Conservation (phyloP, 2,113 vertebrate species). For the Pyxicephalus adspersus region DNA sequence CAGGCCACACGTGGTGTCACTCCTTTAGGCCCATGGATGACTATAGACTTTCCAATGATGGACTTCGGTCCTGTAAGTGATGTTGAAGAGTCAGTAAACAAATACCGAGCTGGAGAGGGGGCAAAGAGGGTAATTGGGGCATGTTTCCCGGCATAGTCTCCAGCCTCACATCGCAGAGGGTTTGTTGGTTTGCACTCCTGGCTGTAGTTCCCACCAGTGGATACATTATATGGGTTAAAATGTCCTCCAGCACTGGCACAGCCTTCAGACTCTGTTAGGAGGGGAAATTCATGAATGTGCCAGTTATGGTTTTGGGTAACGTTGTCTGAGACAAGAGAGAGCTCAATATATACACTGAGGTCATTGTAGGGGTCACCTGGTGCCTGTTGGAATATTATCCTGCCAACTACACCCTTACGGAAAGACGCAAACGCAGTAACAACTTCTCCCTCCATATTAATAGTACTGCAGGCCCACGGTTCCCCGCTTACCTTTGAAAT, state of each 20-base stretch:
- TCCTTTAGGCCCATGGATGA: conserved; percentile 69
- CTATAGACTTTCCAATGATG: conserved; percentile 71
- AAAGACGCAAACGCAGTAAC: conserved; percentile 68
- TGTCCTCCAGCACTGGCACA: conserved; percentile 72
- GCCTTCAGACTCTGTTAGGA: conserved; percentile 68
- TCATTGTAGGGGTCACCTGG: conserved; percentile 71
- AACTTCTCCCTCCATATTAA: conserved; percentile 70
- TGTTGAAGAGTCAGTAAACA: conserved; percentile 77
- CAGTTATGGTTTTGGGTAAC: conserved; percentile 72
- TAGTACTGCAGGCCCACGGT: conserved; percentile 70
- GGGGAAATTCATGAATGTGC: conserved; percentile 75
- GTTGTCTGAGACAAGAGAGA: conserved; percentile 63
- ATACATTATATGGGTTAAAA: conserved; percentile 74
- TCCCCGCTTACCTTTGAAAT: conserved; percentile 63
- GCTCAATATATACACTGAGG: conserved; percentile 74
- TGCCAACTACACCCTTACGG: conserved; percentile 69
- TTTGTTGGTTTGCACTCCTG: conserved; percentile 63
- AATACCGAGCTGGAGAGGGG: conserved; percentile 61
- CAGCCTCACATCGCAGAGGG: conserved; percentile 74
- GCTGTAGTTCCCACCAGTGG: conserved; percentile 63
- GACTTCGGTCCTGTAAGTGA: conserved; percentile 63
- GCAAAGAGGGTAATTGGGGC: conserved; percentile 61
- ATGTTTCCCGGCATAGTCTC: conserved; percentile 72
- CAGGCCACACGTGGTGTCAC: conserved; percentile 69
- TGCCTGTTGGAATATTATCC: conserved; percentile 72